Conservation (phyloP, 2,888 invertebrate genomes). For the Scrobipalpa costella region DNA sequence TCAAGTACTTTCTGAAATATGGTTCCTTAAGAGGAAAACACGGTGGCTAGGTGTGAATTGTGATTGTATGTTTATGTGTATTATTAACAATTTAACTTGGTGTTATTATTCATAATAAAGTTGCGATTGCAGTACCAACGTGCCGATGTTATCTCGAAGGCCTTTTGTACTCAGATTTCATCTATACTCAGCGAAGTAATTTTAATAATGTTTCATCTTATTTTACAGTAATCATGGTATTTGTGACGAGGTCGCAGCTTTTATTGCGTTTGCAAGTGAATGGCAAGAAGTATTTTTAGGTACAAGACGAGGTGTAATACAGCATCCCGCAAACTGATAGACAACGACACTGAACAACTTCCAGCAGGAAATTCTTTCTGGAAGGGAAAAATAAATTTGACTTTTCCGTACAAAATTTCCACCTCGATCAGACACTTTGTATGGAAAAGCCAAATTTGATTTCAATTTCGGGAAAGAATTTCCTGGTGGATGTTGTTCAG, state of each 20-base stretch:
- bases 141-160: neutral
- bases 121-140: neutral
- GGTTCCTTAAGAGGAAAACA: too few species aligned
- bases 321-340: too few species aligned
- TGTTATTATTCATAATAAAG: neutral
- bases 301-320: neutral
- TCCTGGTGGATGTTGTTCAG: too few species aligned
- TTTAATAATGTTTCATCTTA: slow-evolving; percentile 25
- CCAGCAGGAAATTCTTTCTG: too few species aligned
- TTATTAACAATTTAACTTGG: neutral
- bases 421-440: too few species aligned
- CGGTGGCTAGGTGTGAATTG: too few species aligned
- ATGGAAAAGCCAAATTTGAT: too few species aligned
- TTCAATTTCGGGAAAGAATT: too few species aligned
- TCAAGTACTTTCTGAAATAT: too few species aligned
- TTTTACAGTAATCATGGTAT: slow-evolving; percentile 28
- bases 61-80: neutral
- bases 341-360: too few species aligned
- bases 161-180: neutral
- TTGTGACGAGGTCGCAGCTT: slow-evolving; percentile 45
- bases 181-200: slow-evolving; percentile 11
- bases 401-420: too few species aligned
- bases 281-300: neutral
- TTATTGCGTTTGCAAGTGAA: slow-evolving; percentile 39
- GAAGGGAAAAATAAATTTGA: too few species aligned